Evolutionary conservation across 23 tunicate species (phyloP).

Genomic region (Ciona savignyi): DNA sequence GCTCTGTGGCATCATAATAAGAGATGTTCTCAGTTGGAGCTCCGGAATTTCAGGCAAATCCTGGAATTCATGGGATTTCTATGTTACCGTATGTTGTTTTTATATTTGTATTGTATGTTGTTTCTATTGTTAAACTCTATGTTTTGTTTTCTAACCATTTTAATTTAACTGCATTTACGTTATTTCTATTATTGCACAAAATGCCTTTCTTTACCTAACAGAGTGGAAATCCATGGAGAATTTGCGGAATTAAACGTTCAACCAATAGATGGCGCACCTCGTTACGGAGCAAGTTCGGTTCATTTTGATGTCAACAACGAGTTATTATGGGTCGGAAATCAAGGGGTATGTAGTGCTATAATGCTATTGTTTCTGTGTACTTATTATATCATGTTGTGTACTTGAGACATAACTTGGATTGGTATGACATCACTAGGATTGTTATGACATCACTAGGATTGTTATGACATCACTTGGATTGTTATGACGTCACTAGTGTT

Average conservation of each 20-base stretch:
- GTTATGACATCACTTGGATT: too few relatives aligned
- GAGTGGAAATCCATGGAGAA: constrained; percentile 57
- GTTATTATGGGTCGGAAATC: constrained; percentile 80
- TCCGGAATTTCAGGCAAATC: background rate
- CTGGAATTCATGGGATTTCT: too few relatives aligned
- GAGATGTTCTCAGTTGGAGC: background rate
- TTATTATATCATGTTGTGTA: too few relatives aligned
- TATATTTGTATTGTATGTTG: background rate
- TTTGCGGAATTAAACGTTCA: constrained; percentile 74
- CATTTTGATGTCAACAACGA: constrained; percentile 71
- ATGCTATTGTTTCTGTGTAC: too few relatives aligned
- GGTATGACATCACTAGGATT: too few relatives aligned
- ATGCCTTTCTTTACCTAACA: background rate
- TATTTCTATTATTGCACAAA: too few relatives aligned
- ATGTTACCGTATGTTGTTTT: background rate
- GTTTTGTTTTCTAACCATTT: background rate
- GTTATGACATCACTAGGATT: too few relatives aligned
- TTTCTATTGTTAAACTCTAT: too few relatives aligned
- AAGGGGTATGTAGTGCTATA: constrained; percentile 29
- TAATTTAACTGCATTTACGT: too few relatives aligned
- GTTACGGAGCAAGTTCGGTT: constrained; percentile 56
- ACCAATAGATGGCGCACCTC: constrained; percentile 79
- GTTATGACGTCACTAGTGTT: too few relatives aligned
- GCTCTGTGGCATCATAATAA: background rate
- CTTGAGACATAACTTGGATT: too few relatives aligned